These are phyloP conservation scores for Muraenolepis orangiensis DNA, from an alignment of 2,797 vertebrate genomes.

Conservation along the genomic window DNA sequence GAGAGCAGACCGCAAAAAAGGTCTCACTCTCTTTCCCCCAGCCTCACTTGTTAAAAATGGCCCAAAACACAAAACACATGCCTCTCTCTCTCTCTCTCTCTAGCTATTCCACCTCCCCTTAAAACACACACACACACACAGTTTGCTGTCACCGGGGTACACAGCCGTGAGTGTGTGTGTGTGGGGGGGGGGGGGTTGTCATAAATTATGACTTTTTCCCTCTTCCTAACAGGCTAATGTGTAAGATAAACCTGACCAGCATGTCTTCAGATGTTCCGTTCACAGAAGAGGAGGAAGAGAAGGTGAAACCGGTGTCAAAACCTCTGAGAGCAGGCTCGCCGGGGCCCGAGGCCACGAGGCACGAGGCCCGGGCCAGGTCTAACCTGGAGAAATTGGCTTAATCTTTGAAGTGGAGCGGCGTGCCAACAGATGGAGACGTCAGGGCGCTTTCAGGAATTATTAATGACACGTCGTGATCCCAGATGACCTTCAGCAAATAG, in stretches of 20 bases:
- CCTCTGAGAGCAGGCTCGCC: constrained; percentile 5
- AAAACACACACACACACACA: background rate
- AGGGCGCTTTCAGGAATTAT: constrained; percentile 76
- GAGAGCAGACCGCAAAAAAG: constrained; percentile 55
- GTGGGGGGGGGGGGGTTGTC: background rate
- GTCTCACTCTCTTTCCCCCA: constrained; percentile 6
- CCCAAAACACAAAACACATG: constrained; percentile 38
- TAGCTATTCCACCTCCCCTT: background rate
- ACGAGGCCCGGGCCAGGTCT: constrained; percentile 51
- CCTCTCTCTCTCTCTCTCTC: constrained; percentile 1
- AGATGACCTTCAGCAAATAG: constrained; percentile 78
- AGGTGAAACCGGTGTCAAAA: constrained; percentile 38
- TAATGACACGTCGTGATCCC: constrained; percentile 77
- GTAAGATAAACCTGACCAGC: constrained; percentile 33
- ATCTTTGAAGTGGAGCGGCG: constrained; percentile 69
- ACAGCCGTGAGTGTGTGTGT: background rate
- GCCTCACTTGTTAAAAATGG: background rate
- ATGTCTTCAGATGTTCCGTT: constrained; percentile 30
- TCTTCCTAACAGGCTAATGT: constrained; percentile 49
- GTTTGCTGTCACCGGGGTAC: too few relatives aligned
- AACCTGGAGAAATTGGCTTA: constrained; percentile 66
- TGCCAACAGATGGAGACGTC: constrained; percentile 74
- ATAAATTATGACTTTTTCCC: background rate
- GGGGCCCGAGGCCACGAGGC: too few relatives aligned
- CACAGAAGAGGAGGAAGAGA: constrained; percentile 34